Base-by-base conservation (phyloP, 2,113 vertebrate genomes). In the Pelobates fuscus region DNA sequence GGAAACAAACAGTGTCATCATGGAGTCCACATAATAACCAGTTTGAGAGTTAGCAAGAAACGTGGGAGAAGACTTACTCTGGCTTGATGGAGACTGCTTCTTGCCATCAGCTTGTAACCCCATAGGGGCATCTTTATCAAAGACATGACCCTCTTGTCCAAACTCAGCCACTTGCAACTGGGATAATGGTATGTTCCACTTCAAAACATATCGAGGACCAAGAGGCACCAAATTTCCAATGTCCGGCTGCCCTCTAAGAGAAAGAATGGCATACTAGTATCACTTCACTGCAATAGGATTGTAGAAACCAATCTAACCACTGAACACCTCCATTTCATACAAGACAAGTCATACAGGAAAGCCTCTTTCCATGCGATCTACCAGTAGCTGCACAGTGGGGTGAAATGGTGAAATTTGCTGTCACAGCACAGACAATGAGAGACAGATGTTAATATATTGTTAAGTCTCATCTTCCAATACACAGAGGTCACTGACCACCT, bases 81-180 rank as follows among this genome's bases (percentile, higher is more conserved):
- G 89, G 62, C 84, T 81, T 0, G 77, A 18, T 0, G 85, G 30
- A 0, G 79, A 41, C 0, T 88, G 77, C 58, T 87, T 92, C 86
- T 84, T 94, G 80, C 90, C 71, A 0, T 89, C 90, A 0, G 91
- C 83, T 0, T 90, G 92, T 71, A 92, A 94, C 81, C 91, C 88
- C 67, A 92, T 82, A 0, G 86, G 1, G 0, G 81, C 90, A 60
- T 97, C 94, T 83, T 94, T 95, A 81, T 89, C 89, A 0, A 91
- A 91, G 71, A 84, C 2, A 0, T 87, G 58, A 0, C 84, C 86
- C 29, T 97, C 95, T 86, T 95, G 95, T 4, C 95, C 94, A 55
- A 95, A 94, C 81, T 98, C 96, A 6, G 94, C 94, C 21, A 95
- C 95, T 70, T 96, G 95, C 60, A 98, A 93, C 87, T 95, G 95